Evolutionary conservation across 2,888 invertebrate genomes (phyloP), one percentile per base, ranked within the genome.

Genomic region (Copidosoma aretas): DNA sequence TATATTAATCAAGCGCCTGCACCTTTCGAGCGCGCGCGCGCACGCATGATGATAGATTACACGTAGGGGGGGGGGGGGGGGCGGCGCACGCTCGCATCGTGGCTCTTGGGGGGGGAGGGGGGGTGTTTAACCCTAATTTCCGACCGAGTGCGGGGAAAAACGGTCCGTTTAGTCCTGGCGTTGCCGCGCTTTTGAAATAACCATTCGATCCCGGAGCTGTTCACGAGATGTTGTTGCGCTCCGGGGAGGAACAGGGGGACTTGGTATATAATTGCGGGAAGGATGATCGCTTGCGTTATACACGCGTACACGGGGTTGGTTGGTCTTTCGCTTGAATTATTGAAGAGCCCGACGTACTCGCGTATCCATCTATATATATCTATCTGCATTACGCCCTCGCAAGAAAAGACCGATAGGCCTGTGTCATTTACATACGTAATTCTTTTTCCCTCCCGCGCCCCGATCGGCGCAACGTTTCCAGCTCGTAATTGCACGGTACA

Each of bases 1-100:
- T 51, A 57, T 58, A 67, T 67, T 58, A 67, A 67, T 67, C 66
- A 67, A 57, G 61, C 51, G 52, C 57, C 60, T 32, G 32, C 32
- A 58, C 51, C 60, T 61, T 67, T 67, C 52, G 22, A 52, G 61
- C 61, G 46, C 53, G 46, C 24, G n/a, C n/a, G 46, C 25, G 12
- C 53, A 10, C 46, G 41, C 22, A 15, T 39, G 19, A 25, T 64
- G 64, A 64, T 59, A 59, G 25, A 64, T 64, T 51, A n/a, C n/a
- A n/a, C n/a, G n/a, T n/a, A n/a, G n/a, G 57, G 64, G 8, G 32
- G 32, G 32, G 32, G 32, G 32, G 17, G 8, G 17, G 8, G 3
- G 4, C 14, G 17, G 43, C 43, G 12, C 43, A 17, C 43, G 43
- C 17, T 46, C 17, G 17, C 43, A 46, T 46, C 2, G 12, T 17